These are phyloP conservation scores for Astyanax mexicanus DNA, from an alignment of 2,797 vertebrate genomes.

Conservation along the genomic window DNA sequence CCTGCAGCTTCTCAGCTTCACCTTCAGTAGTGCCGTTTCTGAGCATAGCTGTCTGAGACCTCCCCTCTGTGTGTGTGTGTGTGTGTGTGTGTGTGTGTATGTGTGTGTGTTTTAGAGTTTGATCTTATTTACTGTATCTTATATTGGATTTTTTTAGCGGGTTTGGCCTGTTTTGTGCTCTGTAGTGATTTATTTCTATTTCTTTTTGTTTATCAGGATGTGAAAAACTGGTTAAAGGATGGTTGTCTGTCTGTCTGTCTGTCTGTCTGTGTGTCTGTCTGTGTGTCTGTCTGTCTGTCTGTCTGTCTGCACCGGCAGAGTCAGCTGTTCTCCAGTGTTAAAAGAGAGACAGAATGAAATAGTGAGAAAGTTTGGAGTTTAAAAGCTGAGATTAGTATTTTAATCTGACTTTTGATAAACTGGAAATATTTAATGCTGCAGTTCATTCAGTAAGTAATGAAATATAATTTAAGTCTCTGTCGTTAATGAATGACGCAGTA, in stretches of 20 bases:
- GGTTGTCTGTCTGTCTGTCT: slow-evolving; percentile 55
- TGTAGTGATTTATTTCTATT: slow-evolving; percentile 57
- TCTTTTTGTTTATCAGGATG: slow-evolving; percentile 50
- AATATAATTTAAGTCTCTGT: too few relatives aligned
- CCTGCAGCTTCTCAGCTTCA: slow-evolving; percentile 45
- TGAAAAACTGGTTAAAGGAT: slow-evolving; percentile 62
- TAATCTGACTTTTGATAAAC: too few relatives aligned
- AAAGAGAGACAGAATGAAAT: slow-evolving; percentile 6
- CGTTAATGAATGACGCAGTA: too few relatives aligned
- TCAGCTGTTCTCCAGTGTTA: slow-evolving; percentile 30
- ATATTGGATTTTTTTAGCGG: slow-evolving; percentile 60
- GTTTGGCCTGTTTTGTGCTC: slow-evolving; percentile 61
- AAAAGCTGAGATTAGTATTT: too few relatives aligned
- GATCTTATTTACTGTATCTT: slow-evolving; percentile 64
- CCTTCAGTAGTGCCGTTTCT: slow-evolving; percentile 52
- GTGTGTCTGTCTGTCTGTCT: slow-evolving; percentile 53
- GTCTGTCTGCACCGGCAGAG: slow-evolving; percentile 53
- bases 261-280: slow-evolving; percentile 54
- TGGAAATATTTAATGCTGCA: too few relatives aligned
- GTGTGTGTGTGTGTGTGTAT: slow-evolving; percentile 62
- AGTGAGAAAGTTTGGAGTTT: too few relatives aligned
- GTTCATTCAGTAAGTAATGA: too few relatives aligned
- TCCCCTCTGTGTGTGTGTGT: slow-evolving; percentile 59
- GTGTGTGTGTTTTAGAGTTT: slow-evolving; percentile 66
- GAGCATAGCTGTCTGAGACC: slow-evolving; percentile 62